Conservation (phyloP, 2,888 invertebrate genomes). For the Crepidodera aurea region DNA sequence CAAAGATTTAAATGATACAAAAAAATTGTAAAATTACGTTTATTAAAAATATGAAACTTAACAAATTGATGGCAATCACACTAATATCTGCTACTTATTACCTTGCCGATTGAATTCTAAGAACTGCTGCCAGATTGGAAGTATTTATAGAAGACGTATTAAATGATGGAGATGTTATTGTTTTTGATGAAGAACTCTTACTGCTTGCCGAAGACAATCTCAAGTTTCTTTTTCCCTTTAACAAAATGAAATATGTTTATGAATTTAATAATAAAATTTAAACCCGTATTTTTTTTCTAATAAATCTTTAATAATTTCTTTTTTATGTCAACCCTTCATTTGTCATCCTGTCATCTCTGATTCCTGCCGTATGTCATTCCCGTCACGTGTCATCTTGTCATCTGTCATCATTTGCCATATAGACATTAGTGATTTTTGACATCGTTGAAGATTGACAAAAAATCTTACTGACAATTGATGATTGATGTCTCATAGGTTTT, state of each 20-base stretch:
- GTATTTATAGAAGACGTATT: slow-evolving; percentile 64
- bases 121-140: slow-evolving; percentile 73
- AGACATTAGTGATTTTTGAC: too few relatives aligned
- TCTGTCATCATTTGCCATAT: too few relatives aligned
- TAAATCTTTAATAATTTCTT: too few relatives aligned
- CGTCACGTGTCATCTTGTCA: too few relatives aligned
- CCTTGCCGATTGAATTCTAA: slow-evolving; percentile 70
- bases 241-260: slow-evolving; percentile 12
- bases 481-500: too few relatives aligned
- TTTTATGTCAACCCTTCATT: too few relatives aligned
- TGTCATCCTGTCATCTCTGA: too few relatives aligned
- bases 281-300: too few relatives aligned
- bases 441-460: too few relatives aligned
- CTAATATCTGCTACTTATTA: slow-evolving; percentile 37
- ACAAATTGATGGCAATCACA: background rate
- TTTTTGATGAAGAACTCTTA: slow-evolving; percentile 52
- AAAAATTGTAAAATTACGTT: background rate
- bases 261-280: background rate
- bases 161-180: slow-evolving; percentile 56
- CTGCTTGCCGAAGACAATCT: slow-evolving; percentile 53
- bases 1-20: background rate
- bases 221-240: slow-evolving; percentile 35
- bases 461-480: too few relatives aligned
- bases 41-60: background rate
- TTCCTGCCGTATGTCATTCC: too few relatives aligned